Conservation (phyloP, 2,797 vertebrate genomes). For the Neosilurus mollespiculum region DNA sequence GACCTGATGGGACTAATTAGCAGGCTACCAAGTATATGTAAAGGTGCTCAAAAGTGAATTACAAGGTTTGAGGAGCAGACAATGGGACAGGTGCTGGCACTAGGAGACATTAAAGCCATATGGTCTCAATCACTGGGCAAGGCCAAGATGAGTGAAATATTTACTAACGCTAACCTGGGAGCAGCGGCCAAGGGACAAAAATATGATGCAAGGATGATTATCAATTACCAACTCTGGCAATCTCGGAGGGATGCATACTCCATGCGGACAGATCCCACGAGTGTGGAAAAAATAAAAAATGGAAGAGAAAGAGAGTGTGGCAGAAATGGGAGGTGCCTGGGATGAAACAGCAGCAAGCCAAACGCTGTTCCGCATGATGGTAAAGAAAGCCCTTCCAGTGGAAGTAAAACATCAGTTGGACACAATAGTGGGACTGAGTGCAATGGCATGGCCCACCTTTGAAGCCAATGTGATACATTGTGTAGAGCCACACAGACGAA, state of each 20-base stretch:
- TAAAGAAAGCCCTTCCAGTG: background rate
- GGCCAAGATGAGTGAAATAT: too few relatives aligned
- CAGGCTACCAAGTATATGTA: too few relatives aligned
- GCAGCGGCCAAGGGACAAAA: too few relatives aligned
- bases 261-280: fast-evolving
- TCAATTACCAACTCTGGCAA: too few relatives aligned
- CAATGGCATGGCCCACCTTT: background rate
- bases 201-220: too few relatives aligned
- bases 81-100: too few relatives aligned
- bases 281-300: background rate
- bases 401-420: background rate
- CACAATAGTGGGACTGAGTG: background rate
- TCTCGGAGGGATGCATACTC: background rate
- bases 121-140: too few relatives aligned
- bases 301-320: background rate
- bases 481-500: background rate
- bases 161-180: too few relatives aligned
- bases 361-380: background rate
- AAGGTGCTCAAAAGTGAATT: too few relatives aligned
- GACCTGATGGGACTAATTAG: too few relatives aligned
- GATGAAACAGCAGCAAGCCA: background rate
- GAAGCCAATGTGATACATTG: background rate
- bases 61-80: too few relatives aligned
- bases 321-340: background rate
- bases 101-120: too few relatives aligned